Conservation (phyloP, 1,140 invertebrate species). For the Lerema accius region DNA sequence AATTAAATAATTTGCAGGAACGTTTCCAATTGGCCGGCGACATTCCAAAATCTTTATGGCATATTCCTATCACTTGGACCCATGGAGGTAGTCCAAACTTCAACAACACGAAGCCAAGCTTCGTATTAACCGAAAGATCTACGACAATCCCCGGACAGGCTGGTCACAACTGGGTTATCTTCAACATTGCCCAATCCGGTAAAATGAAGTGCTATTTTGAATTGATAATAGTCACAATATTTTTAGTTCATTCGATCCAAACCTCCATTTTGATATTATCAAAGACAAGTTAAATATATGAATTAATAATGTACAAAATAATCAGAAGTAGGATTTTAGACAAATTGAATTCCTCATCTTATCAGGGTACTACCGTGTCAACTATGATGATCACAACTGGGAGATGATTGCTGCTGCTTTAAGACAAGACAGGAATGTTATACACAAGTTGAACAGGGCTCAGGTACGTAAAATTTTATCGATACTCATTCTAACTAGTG, state of each 20-base stretch:
- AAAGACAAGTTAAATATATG: no score
- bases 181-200: constrained; percentile 88
- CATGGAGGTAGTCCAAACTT: constrained; percentile 81
- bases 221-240: no score
- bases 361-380: constrained; percentile 91
- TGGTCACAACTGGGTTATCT: constrained; percentile 86
- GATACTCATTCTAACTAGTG: neutral
- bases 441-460: constrained; percentile 88
- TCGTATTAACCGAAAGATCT: constrained; percentile 62
- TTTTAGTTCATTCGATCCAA: no score
- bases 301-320: no score
- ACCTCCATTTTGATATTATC: no score
- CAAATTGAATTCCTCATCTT: no score
- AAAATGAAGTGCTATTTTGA: constrained; percentile 32
- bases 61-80: constrained; percentile 85
- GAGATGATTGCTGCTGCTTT: constrained; percentile 83
- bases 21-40: constrained; percentile 81
- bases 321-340: no score
- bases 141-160: constrained; percentile 41
- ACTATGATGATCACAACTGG: constrained; percentile 89
- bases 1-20: constrained; percentile 58
- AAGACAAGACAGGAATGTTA: constrained; percentile 78
- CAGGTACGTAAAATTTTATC: constrained; percentile 74
- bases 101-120: constrained; percentile 74
- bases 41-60: constrained; percentile 76